phyloP scores from a whole-genome alignment of 2,113 vertebrate species.

The Nothobranchius furzeri region DNA sequence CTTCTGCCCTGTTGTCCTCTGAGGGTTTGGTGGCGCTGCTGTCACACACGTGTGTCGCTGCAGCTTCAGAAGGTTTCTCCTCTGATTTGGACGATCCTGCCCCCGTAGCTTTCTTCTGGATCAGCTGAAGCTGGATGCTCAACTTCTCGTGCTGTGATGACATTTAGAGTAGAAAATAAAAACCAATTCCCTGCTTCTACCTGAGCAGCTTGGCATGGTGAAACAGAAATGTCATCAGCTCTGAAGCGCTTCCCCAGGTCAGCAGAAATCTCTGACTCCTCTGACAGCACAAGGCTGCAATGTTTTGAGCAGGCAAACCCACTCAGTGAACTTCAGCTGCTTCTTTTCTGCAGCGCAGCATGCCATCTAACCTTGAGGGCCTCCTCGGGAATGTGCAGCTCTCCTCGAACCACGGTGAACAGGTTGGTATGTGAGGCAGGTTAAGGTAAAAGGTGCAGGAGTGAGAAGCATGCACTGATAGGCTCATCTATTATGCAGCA shows the following conservation, averaged over 20 bases:
- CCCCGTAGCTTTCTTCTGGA: constrained; percentile 67
- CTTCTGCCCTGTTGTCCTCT: constrained; percentile 83
- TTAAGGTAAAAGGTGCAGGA: constrained; percentile 78
- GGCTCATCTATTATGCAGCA: constrained; percentile 62
- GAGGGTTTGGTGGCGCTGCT: constrained; percentile 66
- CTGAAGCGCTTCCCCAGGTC: constrained; percentile 11
- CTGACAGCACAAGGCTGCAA: background rate
- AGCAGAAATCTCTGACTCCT: constrained; percentile 28
- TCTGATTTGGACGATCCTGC: constrained; percentile 75
- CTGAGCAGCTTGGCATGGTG: constrained; percentile 20
- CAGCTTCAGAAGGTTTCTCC: constrained; percentile 71
- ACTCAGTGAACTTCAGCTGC: background rate
- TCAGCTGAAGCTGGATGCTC: constrained; percentile 92
- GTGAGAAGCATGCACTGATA: constrained; percentile 30
- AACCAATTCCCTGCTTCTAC: fast-evolving
- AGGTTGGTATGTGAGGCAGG: constrained; percentile 92
- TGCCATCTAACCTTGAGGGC: constrained; percentile 88
- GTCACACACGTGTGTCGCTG: constrained; percentile 39
- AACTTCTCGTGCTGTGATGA: constrained; percentile 92
- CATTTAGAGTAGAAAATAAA: background rate
- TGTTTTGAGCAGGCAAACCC: constrained; percentile 1
- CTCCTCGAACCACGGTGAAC: constrained; percentile 92
- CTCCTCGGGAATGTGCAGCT: constrained; percentile 95
- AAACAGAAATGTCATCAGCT: constrained; percentile 27
- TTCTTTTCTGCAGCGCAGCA: background rate